Base-by-base conservation (phyloP, 2,113 vertebrate genomes). In the Apistogramma diplotaenia region DNA sequence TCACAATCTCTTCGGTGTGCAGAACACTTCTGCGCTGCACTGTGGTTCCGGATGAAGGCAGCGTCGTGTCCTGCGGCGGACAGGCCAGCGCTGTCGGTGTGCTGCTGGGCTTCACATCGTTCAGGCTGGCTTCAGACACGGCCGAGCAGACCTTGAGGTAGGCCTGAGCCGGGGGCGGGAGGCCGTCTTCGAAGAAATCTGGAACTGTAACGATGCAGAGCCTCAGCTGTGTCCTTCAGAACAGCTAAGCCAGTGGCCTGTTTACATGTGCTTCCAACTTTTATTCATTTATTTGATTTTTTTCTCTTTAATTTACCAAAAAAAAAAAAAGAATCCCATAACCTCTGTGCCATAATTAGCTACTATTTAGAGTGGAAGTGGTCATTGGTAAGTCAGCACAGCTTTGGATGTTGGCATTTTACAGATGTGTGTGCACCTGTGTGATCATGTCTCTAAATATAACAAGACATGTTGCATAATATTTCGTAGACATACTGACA, bases 181-280 rank as follows among this genome's bases (percentile, higher is more conserved):
- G 87, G 21, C 90, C 43, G 4, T 96, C 95, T 31, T 96, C 95
- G 6, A 96, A 96, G 37, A 96, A 91, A 84, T 96, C 95, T 90
- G 92, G 84, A 75, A 90, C 89, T 90, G 75, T 16, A 29, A 86
- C 3, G 53, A 51, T 78, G 71, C 5, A 33, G 58, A 76, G 15
- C 2, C 9, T 79, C 19, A 79, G 19, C n/a, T 72, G 40, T n/a
- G 0, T 46, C 25, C 19, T 2, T 27, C 5, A 10, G n/a, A 65
- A 21, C 35, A 7, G 4, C 65, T 51, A 7, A 60, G 16, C 3
- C 43, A 21, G 19, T 11, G n/a, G 53, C 21, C 53, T 12, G 11
- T 54, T 21, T 21, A 31, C 18, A 13, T 70, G 65, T 31, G 25
- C 46, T 8, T 70, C 10, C 19, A 70, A 43, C 62, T 70, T 46